These are phyloP conservation scores for Rotaria sp. DNA, from an alignment of 2,888 invertebrate species.

Conservation along the genomic window DNA sequence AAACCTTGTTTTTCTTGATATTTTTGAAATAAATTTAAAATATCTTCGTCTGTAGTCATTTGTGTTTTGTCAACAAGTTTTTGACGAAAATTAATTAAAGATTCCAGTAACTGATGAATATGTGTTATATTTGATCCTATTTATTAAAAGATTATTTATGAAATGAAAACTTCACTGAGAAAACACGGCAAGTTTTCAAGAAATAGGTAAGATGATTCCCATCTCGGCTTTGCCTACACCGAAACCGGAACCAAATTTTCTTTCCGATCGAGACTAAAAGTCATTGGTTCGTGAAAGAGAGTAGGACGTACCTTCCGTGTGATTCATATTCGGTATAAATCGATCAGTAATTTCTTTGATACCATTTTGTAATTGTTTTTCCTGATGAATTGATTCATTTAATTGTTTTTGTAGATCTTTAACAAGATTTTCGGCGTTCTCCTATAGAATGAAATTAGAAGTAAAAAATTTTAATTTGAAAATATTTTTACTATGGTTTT, in stretches of 20 bases:
- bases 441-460: background rate
- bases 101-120: background rate
- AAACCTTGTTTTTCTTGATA: background rate
- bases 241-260: too few species aligned
- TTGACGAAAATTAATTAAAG: background rate
- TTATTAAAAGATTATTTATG: background rate
- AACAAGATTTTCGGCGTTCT: background rate
- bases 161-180: too few species aligned
- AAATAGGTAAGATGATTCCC: too few species aligned
- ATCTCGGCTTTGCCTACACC: too few species aligned
- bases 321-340: background rate
- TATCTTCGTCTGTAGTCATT: background rate
- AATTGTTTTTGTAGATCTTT: background rate
- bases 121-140: background rate
- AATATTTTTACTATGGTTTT: background rate
- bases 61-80: background rate
- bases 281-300: too few species aligned
- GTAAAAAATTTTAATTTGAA: background rate
- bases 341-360: background rate
- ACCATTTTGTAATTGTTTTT: background rate
- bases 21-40: background rate
- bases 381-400: background rate
- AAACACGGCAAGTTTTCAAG: too few species aligned
- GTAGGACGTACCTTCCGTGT: background rate
- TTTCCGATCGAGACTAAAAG: too few species aligned